Percentiles rank a stretch among this genome's conserved stretches.
phyloP scores from a whole-genome alignment of 2,113 vertebrate genomes.

The Hiodon tergisus region DNA sequence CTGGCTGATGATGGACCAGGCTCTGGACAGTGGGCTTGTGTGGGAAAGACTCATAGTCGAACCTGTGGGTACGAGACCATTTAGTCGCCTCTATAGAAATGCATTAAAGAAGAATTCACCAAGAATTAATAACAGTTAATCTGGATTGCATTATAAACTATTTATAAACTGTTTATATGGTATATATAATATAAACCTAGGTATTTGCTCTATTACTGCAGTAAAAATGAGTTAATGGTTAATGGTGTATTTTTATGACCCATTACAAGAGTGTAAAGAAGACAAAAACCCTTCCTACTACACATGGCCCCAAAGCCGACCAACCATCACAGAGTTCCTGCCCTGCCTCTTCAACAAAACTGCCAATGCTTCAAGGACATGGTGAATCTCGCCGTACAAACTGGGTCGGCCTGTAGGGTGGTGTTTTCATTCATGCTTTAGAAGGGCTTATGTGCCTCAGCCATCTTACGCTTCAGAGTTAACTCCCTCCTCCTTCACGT shows the following conservation, averaged over 20 bases:
- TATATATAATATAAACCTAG: not conserved
- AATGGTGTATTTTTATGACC: slow-evolving; percentile 9
- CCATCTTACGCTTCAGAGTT: too few relatives aligned
- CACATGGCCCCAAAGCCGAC: slow-evolving; percentile 68
- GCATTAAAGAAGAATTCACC: too few relatives aligned
- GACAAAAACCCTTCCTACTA: slow-evolving; percentile 65
- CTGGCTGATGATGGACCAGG: slow-evolving; percentile 52
- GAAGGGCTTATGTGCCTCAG: too few relatives aligned
- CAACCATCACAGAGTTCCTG: slow-evolving; percentile 51
- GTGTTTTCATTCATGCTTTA: too few relatives aligned
- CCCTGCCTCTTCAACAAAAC: slow-evolving; percentile 72
- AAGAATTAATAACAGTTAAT: too few relatives aligned
- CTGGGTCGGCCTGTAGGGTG: not conserved
- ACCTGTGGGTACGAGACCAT: slow-evolving; percentile 63
- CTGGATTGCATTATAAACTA: not conserved
- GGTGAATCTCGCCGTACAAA: slow-evolving; percentile 56
- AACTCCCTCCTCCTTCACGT: not conserved
- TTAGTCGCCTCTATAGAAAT: not conserved
- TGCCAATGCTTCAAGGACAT: slow-evolving; percentile 69
- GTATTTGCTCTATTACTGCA: not conserved
- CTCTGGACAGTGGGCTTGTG: slow-evolving; percentile 53
- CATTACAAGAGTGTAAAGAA: slow-evolving; percentile 63
- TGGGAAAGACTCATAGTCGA: slow-evolving; percentile 53
- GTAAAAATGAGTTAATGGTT: not conserved
- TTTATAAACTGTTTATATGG: too few relatives aligned